A percentile compares a stretch with the other conserved stretches of the same genome.
phyloP scores from a whole-genome alignment of 2,797 vertebrate species.

The Anabas testudineus region DNA sequence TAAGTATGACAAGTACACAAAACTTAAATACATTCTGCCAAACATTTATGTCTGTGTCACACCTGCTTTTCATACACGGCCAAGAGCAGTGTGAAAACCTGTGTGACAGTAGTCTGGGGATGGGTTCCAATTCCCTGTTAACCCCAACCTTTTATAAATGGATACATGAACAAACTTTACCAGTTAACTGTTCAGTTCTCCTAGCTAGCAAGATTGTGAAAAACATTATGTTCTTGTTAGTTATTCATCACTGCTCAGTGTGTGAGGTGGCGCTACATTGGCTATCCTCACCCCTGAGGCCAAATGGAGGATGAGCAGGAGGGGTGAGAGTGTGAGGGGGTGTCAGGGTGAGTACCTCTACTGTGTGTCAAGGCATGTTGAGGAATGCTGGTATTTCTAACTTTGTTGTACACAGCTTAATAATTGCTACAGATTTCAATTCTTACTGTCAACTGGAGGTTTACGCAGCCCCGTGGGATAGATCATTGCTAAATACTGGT shows the following conservation, averaged over 20 bases:
- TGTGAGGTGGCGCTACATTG: conserved; percentile 31
- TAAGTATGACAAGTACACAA: no score
- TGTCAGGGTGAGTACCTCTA: conserved; percentile 18
- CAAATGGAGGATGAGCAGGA: conserved; percentile 13
- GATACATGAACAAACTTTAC: neutral
- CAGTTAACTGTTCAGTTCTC: no score
- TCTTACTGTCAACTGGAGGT: conserved; percentile 14
- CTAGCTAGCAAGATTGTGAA: neutral
- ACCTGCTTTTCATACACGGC: neutral
- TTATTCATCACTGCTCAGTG: conserved; percentile 33
- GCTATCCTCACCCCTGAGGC: conserved; percentile 36
- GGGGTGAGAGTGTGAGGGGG: conserved; percentile 11
- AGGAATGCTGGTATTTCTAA: conserved; percentile 62
- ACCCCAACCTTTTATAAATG: neutral
- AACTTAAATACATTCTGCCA: no score
- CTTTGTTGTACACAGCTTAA: conserved; percentile 9
- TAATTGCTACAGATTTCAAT: conserved; percentile 15
- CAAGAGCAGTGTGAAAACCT: neutral
- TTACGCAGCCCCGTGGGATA: neutral
- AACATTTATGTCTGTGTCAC: neutral
- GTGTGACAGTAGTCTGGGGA: neutral
- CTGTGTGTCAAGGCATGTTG: conserved; percentile 69
- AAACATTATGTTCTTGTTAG: conserved; percentile 21
- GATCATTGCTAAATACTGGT: conserved; percentile 3
- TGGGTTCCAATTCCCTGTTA: neutral